Evolutionary conservation across 2,888 invertebrate genomes (phyloP), one percentile per base, ranked within the genome.

Genomic region (Eristalis tenax): DNA sequence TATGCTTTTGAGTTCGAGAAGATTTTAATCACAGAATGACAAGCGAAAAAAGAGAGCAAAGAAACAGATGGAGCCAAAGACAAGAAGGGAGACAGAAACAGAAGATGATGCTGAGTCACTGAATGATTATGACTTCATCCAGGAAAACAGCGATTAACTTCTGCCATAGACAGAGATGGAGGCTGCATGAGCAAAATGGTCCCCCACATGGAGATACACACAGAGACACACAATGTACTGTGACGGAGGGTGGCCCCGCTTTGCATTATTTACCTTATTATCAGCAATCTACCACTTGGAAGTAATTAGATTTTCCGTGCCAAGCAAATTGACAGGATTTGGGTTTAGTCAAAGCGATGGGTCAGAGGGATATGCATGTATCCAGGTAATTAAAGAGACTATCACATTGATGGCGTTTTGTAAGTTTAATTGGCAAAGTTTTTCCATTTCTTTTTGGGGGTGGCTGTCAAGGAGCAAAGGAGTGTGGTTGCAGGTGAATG

Each of bases 261-360:
- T 83, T 83, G 79, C 79, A 79, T 87, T 87, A 87, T 87, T 87
- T 87, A 87, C 87, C 87, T 87, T 87, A 83, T 87, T 83, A 87
- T 87, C 75, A 76, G 59, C 75, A 73, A 73, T 83, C 76, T 64
- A 80, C 83, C 57, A 61, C 87, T 80, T 87, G 87, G 87, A 87
- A 87, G 79, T 87, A 87, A 87, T 87, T 87, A 87, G 87, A 87
- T 87, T 87, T 76, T 59, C 73, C 83, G 38, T 83, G 77, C 75
- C 38, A 61, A 74, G 66, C 70, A 80, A 83, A 80, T 76, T 87
- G 83, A 71, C 86, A 79, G 83, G 77, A 77, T 73, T 73, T 76
- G 61, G 70, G 50, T 74, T 79, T 78, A 78, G 57, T 59, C 61
- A 64, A 66, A 66, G 69, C 8, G 23, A 28, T 35, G 18, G 18